Evolutionary conservation across 2,113 vertebrate species (phyloP), one percentile per base, ranked within the genome.

Genomic region (Probosciger aterrimus): DNA sequence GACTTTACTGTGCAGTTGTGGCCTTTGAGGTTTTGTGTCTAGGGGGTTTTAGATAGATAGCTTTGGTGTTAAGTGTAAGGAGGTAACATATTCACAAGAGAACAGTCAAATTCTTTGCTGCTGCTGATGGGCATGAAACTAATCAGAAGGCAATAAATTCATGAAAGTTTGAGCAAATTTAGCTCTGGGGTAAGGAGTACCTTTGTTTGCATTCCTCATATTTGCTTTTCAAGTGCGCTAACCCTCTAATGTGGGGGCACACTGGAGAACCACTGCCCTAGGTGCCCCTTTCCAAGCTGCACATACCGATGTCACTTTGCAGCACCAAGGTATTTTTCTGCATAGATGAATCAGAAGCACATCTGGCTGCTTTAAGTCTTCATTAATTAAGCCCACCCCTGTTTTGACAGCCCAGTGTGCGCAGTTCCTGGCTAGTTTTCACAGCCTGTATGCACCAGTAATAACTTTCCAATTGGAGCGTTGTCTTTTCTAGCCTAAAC

Each of bases 1-100:
- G 83, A 82, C 41, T 39, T 91, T 78, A 55, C 43, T 1, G 5
- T 2, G 1, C 49, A 55, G 84, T 80, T 31, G 55, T 89, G 60
- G 47, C 85, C 93, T 69, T 75, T 74, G 83, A 90, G 83, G 46
- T 75, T 91, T 87, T 63, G 47, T 81, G 67, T 92, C 60, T 88
- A 4, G 1, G 43, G 80, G 50, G 16, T 19, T 79, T 88, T 79
- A 76, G 86, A 31, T 71, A n/a, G 69, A 47, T 81, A 83, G n/a
- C 74, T 89, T 59, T 88, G 69, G 65, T 69, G 12, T 82, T 83
- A 41, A 91, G 79, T 53, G 57, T 89, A 41, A 87, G 70, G 89
- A 77, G 82, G 95, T 88, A 96, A 96, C 93, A 73, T 91, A 95
- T 94, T 97, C 97, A 96, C 94, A 96, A 97, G 96, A 97, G 96